Evolutionary conservation across 2,888 invertebrate genomes (phyloP), one percentile per base, ranked within the genome.

Genomic region (Penaeus monodon): DNA sequence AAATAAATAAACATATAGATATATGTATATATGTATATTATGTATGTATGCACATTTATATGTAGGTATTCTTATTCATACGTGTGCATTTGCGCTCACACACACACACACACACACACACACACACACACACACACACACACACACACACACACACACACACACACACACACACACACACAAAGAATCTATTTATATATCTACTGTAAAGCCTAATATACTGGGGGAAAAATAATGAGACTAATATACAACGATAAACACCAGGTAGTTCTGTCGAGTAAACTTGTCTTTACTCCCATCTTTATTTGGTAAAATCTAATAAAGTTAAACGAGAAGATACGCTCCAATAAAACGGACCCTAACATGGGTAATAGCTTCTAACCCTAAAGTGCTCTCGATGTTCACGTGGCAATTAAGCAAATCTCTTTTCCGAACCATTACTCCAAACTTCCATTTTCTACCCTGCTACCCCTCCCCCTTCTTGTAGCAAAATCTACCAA

Each of bases 91-190:
- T n/a, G 14, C 70, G 24, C 70, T 24, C 70, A 68, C 70, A 68
- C 70, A 68, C 70, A 68, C 70, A 68, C 70, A 68, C 70, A 68
- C n/a, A 68, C 70, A 68, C 70, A 68, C 70, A 68, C 70, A 70
- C 70, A 70, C 70, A 70, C 70, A 70, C 70, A 70, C 29, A 70
- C 70, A 70, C 29, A 70, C 70, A 70, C 70, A 70, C 70, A 70
- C 70, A 70, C 70, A 70, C 70, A 70, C 70, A 70, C 70, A 70
- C 70, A 70, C 70, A 70, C 70, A 70, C 70, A 24, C 70, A 70
- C 4, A 68, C 68, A 68, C 68, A 68, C 68, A 68, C 68, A 68
- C 68, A 17, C 68, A 68, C 27, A 17, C 68, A 68, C 68, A 17
- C 68, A 68, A 2, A 38, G 4, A 33, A 3, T 33, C 33, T 33